These are phyloP conservation scores for Mythimna loreyi DNA, from an alignment of 2,888 invertebrate species.

Conservation along the genomic window DNA sequence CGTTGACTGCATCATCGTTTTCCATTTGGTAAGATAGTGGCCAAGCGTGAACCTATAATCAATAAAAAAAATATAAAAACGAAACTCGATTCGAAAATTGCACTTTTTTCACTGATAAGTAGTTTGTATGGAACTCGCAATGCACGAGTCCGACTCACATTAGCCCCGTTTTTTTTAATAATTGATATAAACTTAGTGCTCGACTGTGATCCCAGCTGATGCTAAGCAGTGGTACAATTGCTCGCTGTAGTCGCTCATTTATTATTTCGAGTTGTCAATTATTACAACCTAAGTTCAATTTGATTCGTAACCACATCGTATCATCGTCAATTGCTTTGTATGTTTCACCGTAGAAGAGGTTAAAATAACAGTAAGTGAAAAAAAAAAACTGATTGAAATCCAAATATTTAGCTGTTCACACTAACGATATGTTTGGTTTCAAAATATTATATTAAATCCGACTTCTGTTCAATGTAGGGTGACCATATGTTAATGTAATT, in stretches of 20 bases:
- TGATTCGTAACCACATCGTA: neutral
- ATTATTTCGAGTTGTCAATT: no score
- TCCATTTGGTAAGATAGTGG: neutral
- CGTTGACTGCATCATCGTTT: neutral
- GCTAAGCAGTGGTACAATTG: no score
- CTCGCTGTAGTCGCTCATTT: no score
- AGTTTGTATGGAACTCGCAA: no score
- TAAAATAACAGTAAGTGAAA: slow-evolving; percentile 45
- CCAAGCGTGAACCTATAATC: neutral
- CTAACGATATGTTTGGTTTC: slow-evolving; percentile 52
- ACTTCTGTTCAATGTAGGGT: slow-evolving; percentile 35
- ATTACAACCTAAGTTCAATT: no score
- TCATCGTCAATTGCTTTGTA: slow-evolving; percentile 3
- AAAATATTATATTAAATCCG: slow-evolving; percentile 59
- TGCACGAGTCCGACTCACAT: no score
- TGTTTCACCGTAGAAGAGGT: slow-evolving; percentile 27
- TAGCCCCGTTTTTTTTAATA: no score
- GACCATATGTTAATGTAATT: slow-evolving; percentile 3
- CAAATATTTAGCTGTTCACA: slow-evolving; percentile 62
- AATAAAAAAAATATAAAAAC: neutral
- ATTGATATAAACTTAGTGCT: no score
- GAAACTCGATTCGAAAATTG: no score
- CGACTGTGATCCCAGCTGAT: no score
- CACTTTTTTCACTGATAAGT: no score
- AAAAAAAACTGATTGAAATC: slow-evolving; percentile 50